Base-by-base conservation (phyloP, 2,113 vertebrate species). In the Lasiurus borealis region DNA sequence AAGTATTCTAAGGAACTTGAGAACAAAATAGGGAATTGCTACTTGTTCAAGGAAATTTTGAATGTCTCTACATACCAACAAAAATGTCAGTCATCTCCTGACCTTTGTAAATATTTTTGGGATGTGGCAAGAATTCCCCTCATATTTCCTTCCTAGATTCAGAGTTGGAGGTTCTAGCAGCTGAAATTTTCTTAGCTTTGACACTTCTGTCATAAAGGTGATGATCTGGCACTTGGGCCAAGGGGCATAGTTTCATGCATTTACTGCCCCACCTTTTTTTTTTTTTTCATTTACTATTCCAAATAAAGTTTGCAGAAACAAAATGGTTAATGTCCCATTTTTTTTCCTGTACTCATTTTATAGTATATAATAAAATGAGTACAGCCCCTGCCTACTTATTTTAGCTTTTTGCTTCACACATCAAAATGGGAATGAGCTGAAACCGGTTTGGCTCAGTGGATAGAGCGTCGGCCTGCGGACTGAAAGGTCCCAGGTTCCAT, bases 1-100 rank as follows among this genome's bases (percentile, higher is more conserved):
- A 87, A 29, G 2, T 90, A 36, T 77, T 81, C 31, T 82, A 88
- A 85, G 76, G 72, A 73, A 93, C 19, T 78, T 90, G 68, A 23
- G 25, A 90, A 75, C 5, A 34, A 64, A 72, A 15, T 48, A 52
- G 71, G 75, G 36, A 77, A 87, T 71, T 34, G 48, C 44, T 72
- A 36, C 9, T 88, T 40, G 59, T 68, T 82, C 69, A 86, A 36
- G 36, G 59, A 69, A 75, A 72, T 29, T 72, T 95, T 72, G 87
- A n/a, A 96, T 46, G 36, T 93, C 13, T 29, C n/a, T 57, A n/a
- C 12, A n/a, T 59, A 68, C 8, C 40, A 64, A 7, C 29, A 78
- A 36, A 88, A 93, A 72, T 36, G 13, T 59, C 75, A 64, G 6
- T 31, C 29, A 1, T 94, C 36, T 80, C 14, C 64, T 87, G 23